A percentile compares a stretch with the other conserved stretches of the same genome.
Evolutionary conservation across 2,797 vertebrate species (phyloP).

Genomic region (Amblyraja radiata): DNA sequence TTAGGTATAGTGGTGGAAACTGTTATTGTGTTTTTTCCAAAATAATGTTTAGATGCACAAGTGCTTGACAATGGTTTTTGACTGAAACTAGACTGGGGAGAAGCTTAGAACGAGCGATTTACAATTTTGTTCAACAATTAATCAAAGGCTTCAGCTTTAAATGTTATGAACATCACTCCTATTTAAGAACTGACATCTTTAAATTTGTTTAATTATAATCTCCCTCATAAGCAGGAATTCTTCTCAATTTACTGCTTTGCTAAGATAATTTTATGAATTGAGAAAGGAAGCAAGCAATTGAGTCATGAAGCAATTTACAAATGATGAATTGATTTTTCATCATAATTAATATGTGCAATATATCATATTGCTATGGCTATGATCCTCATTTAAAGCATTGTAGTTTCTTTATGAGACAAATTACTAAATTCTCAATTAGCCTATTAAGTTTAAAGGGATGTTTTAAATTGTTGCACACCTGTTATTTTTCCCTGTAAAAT

Average conservation of each 20-base stretch:
- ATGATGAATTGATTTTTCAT: constrained; percentile 14
- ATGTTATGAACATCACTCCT: neutral
- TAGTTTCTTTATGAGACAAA: neutral
- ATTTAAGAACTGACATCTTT: neutral
- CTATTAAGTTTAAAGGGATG: neutral
- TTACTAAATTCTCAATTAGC: neutral
- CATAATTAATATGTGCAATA: neutral
- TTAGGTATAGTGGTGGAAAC: too few species aligned
- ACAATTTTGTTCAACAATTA: neutral
- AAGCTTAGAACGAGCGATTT: too few species aligned
- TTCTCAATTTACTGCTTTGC: too few species aligned
- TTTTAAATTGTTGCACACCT: neutral
- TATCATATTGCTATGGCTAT: neutral
- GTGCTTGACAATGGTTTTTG: too few species aligned
- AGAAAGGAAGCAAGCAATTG: constrained; percentile 3
- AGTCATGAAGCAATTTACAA: constrained; percentile 4
- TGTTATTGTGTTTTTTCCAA: too few species aligned
- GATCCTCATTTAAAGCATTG: neutral
- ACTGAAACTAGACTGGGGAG: too few species aligned
- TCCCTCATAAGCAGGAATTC: neutral
- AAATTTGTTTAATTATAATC: constrained; percentile 1
- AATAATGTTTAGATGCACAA: too few species aligned
- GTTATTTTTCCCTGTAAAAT: neutral
- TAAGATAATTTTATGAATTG: neutral
- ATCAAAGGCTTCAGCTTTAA: neutral